phyloP scores from a whole-genome alignment of 2,113 vertebrate species.

The Chrysemys picta region DNA sequence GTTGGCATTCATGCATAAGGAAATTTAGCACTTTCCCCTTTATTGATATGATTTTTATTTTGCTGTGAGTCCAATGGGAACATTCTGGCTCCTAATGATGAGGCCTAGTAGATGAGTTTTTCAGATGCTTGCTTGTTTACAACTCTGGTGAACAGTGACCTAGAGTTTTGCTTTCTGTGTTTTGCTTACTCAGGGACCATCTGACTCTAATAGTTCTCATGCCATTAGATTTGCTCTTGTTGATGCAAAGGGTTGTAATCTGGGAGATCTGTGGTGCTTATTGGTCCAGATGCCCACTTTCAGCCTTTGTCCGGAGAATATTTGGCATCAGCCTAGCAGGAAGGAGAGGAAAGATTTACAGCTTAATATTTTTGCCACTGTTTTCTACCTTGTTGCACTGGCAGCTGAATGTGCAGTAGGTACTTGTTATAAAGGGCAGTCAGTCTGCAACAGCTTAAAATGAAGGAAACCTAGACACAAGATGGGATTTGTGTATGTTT shows the following conservation, averaged over 20 bases:
- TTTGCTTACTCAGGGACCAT: neutral
- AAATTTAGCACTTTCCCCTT: conserved; percentile 42
- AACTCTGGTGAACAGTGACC: conserved; percentile 3
- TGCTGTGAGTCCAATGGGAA: conserved; percentile 37
- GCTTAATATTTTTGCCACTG: neutral
- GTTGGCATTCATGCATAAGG: conserved; percentile 42
- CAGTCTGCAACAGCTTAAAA: neutral
- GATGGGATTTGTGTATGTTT: neutral
- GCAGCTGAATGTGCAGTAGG: neutral
- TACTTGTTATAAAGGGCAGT: neutral
- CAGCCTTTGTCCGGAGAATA: neutral
- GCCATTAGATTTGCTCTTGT: neutral
- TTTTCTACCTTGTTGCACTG: neutral
- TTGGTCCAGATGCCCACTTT: neutral
- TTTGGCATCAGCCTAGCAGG: neutral
- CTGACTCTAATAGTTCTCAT: neutral
- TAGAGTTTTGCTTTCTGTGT: neutral
- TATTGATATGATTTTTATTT: conserved; percentile 46
- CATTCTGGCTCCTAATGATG: neutral
- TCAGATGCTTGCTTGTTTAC: conserved; percentile 12
- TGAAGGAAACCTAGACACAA: neutral
- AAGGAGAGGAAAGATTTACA: neutral
- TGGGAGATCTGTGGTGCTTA: neutral
- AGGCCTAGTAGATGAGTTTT: conserved; percentile 22
- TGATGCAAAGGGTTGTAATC: neutral